These are phyloP conservation scores for Galeopsomyia nigrocyanea DNA, from an alignment of 2,888 invertebrate genomes.

Conservation along the genomic window DNA sequence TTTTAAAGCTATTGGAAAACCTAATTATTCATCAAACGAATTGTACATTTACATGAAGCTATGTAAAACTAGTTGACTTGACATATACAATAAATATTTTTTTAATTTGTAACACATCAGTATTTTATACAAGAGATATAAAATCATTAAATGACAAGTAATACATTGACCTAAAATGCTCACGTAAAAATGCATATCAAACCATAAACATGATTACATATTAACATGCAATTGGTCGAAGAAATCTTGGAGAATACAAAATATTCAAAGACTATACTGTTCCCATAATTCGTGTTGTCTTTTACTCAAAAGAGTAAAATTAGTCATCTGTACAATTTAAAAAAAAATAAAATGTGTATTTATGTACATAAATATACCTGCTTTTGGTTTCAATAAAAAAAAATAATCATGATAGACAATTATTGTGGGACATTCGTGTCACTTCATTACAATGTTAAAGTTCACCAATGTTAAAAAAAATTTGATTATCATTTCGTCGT, in stretches of 20 bases:
- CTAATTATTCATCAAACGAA: slow-evolving; percentile 23
- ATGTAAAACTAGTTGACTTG: slow-evolving; percentile 35
- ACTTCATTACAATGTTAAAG: too few species aligned
- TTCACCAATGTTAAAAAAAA: slow-evolving; percentile 17
- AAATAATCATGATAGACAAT: slow-evolving; percentile 10
- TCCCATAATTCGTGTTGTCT: slow-evolving; percentile 37
- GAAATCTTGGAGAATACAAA: slow-evolving; percentile 41
- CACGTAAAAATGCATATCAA: slow-evolving; percentile 41
- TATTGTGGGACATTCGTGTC: slow-evolving; percentile 11
- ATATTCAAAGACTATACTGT: slow-evolving; percentile 38
- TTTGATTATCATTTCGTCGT: slow-evolving; percentile 17
- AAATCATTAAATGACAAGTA: slow-evolving; percentile 26
- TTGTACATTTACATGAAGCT: slow-evolving; percentile 29
- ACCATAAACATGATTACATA: slow-evolving; percentile 32
- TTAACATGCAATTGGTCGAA: slow-evolving; percentile 32
- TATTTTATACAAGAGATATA: slow-evolving; percentile 31
- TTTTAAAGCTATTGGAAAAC: slow-evolving; percentile 18
- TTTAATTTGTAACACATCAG: slow-evolving; percentile 24
- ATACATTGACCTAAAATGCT: slow-evolving; percentile 37
- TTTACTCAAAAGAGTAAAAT: slow-evolving; percentile 48
- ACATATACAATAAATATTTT: slow-evolving; percentile 35
- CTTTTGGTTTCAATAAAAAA: slow-evolving; percentile 32
- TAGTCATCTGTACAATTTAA: slow-evolving; percentile 40
- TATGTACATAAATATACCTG: slow-evolving; percentile 40
- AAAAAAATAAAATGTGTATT: slow-evolving; percentile 45